Conservation (phyloP, 2,113 vertebrate genomes). For the Odocoileus virginianus region DNA sequence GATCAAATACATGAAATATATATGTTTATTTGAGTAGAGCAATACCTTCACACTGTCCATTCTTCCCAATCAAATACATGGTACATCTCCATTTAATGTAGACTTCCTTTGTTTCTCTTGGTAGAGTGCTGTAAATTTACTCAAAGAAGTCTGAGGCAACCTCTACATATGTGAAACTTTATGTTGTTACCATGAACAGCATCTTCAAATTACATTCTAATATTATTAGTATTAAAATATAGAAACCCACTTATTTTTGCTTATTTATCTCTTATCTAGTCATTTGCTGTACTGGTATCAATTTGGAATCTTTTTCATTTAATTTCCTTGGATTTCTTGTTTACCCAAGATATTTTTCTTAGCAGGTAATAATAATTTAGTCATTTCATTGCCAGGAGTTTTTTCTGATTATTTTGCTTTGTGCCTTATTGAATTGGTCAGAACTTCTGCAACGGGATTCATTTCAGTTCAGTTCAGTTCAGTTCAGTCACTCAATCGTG, state of each 20-base stretch:
- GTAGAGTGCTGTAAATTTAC: not conserved
- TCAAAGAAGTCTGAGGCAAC: not conserved
- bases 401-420: not conserved
- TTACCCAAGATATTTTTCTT: not conserved
- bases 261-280: not conserved
- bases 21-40: not conserved
- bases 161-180: not conserved
- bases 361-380: not conserved
- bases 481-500: not conserved
- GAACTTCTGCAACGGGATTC: not conserved
- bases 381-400: not conserved
- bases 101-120: not conserved
- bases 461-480: not conserved
- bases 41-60: not conserved
- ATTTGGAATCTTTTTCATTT: not conserved
- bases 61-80: not conserved
- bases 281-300: not conserved
- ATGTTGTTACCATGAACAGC: not conserved
- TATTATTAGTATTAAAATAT: not conserved
- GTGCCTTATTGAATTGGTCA: not conserved
- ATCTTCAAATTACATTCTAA: conserved; percentile 1
- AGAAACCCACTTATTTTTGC: not conserved
- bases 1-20: not conserved
- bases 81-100: not conserved
- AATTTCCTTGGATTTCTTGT: not conserved